Base-by-base conservation (phyloP, 2,888 invertebrate species). In the Rhogogaster chlorosoma region DNA sequence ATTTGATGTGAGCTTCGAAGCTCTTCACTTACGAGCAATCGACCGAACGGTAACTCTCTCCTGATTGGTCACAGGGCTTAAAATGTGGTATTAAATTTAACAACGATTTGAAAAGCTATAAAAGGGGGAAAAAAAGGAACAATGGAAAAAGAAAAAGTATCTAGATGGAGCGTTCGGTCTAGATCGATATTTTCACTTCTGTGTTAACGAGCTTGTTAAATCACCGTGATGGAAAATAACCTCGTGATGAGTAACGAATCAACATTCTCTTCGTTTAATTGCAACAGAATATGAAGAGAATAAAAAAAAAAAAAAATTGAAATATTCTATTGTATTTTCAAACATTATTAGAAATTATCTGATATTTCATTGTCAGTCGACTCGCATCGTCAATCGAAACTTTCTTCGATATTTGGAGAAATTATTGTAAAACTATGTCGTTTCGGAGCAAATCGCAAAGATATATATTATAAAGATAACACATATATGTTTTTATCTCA, bases 71-170 rank as follows among this genome's bases (percentile, higher is more conserved):
- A 67, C 15, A 18, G 15, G 67, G 29, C 67, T 67, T 6, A 32
- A 26, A 67, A 67, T 67, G 15, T 6, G 32, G 67, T 67, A 67
- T 67, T 26, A 67, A 67, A 67, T 67, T 67, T 32, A 67, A 32
- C 67, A 67, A 26, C 32, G 67, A 32, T 67, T 18, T 10, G 18
- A 67, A 67, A 32, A 67, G n/a, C 4, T 1, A 45, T 2, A 45
- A 45, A 45, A 45, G 15, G 3, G 0, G 38, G 9, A 45, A 45
- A 45, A 0, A 45, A 45, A 18, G n/a, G 18, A 18, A 49, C 0
- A n/a, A 18, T 18, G 1, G 18, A 49, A 49, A n/a, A 49, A 49
- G 3, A 18, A 49, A 49, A 3, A 49, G 5, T 18, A 49, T 49
- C 38, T 38, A n/a, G 45, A 45, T 45, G 12, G 12, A 45, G 49